A percentile compares a stretch with the other conserved stretches of the same genome.
These are phyloP conservation scores for Ischnura elegans DNA, from an alignment of 2,888 invertebrate genomes.

Conservation along the genomic window DNA sequence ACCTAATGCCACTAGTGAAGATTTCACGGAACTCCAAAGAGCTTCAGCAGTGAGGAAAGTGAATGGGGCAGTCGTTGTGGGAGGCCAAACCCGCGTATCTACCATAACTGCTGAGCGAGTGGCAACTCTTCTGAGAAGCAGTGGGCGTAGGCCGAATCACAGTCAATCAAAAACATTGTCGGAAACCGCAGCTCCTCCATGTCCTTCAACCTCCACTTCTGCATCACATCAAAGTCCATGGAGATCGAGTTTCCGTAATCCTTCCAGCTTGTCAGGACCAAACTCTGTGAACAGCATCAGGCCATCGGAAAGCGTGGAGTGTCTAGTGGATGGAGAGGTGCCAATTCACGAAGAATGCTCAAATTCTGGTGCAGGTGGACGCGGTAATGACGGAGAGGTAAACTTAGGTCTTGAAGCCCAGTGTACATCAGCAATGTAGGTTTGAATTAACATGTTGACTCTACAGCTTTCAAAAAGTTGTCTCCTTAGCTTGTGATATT, in stretches of 20 bases:
- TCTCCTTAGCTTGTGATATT: not conserved
- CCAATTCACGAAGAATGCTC: slow-evolving; percentile 78
- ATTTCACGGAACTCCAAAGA: slow-evolving; percentile 7
- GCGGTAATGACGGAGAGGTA: not conserved
- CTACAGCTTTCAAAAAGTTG: not conserved
- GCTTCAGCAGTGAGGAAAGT: not conserved
- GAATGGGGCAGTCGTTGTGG: not conserved
- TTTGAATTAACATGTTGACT: not conserved
- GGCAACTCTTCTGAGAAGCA: slow-evolving; percentile 57
- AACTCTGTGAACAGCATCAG: slow-evolving; percentile 7
- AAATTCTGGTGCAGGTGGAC: not conserved
- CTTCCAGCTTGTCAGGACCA: not conserved
- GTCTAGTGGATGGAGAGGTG: slow-evolving; percentile 82
- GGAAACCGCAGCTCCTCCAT: not conserved
- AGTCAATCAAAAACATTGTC: not conserved
- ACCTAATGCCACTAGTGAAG: not conserved
- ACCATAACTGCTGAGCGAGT: slow-evolving; percentile 52
- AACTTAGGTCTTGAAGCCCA: slow-evolving; percentile 28
- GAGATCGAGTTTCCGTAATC: slow-evolving; percentile 6
- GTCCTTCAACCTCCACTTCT: not conserved
- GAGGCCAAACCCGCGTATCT: not conserved
- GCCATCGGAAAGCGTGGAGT: slow-evolving; percentile 79
- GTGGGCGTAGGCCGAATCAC: not conserved
- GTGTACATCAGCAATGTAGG: not conserved
- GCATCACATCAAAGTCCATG: not conserved